Evolutionary conservation across 2,888 invertebrate species (phyloP), one percentile per base, ranked within the genome.

Genomic region (Agrochola lota): DNA sequence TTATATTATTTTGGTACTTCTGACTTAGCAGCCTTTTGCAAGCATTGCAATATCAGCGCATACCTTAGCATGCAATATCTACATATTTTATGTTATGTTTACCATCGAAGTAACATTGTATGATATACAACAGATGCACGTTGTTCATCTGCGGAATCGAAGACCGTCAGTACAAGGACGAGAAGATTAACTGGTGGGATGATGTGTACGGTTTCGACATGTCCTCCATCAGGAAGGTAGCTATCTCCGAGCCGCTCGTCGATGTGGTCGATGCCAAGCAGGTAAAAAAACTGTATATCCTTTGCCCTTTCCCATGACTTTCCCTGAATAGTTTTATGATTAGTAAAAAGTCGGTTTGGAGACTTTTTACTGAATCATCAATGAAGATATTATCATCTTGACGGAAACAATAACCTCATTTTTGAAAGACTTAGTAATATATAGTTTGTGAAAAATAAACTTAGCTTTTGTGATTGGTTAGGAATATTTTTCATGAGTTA

Each of bases 171-270:
- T 99, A 99, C 97, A 99, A 99, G 95, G 99, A 99, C 92, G 99
- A 99, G 95, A 99, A 99, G 96, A 99, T 99, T 90, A 99, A 99
- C 96, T 99, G 99, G 99, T 99, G 99, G 99, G 99, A 99, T 92
- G 99, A 99, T 96, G 99, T 99, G 3, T 99, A 99, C 92, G 99
- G 99, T 71, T 99, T 99, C 93, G 99, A 99, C 95, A 99, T 99
- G 99, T 99, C 99, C 90, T 99, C 99, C 89, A 99, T 99, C 93
- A 97, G 99, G 74, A 99, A 99, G 96, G 99, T 99, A 82, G 99
- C 99, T 30, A 99, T 99, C 87, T 98, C 99, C 59, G 99, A 99
- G 95, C 99, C 99, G 0, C 97, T 99, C 3, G 99, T 99, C 0
- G 99, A 99, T 95, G 99, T 99, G 23, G 99, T 99, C 2, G 99